Conservation (phyloP, 2,113 vertebrate species). For the Cochlearius cochlearius region DNA sequence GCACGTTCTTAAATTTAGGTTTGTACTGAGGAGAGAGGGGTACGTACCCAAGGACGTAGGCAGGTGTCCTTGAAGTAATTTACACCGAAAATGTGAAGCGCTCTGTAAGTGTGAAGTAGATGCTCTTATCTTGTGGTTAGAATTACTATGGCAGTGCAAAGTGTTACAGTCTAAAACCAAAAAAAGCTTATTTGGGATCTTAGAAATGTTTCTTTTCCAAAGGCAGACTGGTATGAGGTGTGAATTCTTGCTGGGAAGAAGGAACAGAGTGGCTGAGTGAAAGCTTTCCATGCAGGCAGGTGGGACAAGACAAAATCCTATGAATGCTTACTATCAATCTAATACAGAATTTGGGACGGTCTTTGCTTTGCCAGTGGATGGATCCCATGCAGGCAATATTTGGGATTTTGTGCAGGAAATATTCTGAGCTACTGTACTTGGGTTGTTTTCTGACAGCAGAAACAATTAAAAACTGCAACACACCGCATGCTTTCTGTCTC, state of each 20-base stretch:
- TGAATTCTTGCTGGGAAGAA: not conserved
- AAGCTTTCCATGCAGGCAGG: not conserved
- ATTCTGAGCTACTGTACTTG: not conserved
- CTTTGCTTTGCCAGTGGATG: not conserved
- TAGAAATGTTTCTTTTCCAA: not conserved
- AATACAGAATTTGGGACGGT: not conserved
- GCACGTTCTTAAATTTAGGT: not conserved
- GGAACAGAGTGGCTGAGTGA: not conserved
- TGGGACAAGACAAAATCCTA: not conserved
- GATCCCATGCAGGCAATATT: not conserved
- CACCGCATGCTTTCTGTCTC: not conserved
- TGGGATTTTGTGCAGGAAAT: not conserved
- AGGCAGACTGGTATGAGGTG: not conserved
- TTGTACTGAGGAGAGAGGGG: not conserved
- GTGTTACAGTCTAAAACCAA: not conserved
- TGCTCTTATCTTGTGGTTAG: not conserved
- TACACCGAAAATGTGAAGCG: not conserved
- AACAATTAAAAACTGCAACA: not conserved
- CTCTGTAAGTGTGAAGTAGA: not conserved
- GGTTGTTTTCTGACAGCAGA: constrained; percentile 22
- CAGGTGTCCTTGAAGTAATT: not conserved
- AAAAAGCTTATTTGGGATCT: not conserved
- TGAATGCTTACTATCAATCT: not conserved
- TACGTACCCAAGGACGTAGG: not conserved
- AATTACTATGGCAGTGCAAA: not conserved